Evolutionary conservation across 2,113 vertebrate species (phyloP).

Genomic region (Tonatia bakeri): DNA sequence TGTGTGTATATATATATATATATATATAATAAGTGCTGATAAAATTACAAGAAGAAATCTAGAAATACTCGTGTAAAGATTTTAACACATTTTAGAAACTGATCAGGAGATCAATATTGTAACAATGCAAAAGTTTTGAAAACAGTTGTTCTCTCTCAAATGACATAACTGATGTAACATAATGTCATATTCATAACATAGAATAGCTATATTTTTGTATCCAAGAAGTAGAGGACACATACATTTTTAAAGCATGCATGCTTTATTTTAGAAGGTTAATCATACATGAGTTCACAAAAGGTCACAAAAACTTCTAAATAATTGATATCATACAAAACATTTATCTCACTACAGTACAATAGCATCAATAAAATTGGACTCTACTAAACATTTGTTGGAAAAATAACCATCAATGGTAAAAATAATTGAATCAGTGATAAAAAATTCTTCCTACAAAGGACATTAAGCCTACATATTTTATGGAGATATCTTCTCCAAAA

Average conservation of each 20-base stretch:
- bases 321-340: neutral
- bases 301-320: neutral
- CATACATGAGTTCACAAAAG: neutral
- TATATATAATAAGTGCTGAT: no score
- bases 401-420: neutral
- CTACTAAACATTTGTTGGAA: neutral
- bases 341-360: neutral
- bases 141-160: neutral
- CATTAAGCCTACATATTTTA: neutral
- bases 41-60: neutral
- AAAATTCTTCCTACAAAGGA: neutral
- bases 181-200: neutral
- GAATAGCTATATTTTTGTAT: neutral
- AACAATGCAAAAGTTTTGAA: neutral
- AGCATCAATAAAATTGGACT: neutral
- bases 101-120: neutral
- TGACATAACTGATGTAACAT: neutral
- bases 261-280: neutral
- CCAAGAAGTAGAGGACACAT: neutral
- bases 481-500: neutral
- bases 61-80: neutral
- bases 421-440: neutral
- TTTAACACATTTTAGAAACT: neutral
- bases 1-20: no score
- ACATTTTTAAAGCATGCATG: neutral